Conservation (phyloP, 2,888 invertebrate species). For the Conistra vaccinii region DNA sequence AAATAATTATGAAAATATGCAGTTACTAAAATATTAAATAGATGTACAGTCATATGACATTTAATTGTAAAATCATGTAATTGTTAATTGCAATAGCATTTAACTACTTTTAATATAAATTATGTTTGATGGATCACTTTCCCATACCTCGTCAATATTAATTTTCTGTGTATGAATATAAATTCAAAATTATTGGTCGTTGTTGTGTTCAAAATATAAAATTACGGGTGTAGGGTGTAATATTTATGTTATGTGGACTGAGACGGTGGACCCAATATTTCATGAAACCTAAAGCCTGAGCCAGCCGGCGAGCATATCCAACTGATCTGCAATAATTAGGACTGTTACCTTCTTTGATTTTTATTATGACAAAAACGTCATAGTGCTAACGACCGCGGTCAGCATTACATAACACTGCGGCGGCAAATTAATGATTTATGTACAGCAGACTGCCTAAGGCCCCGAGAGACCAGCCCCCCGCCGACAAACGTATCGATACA, state of each 20-base stretch:
- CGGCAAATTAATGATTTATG: constrained; percentile 71
- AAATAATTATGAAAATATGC: not conserved
- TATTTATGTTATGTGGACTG: too few species aligned
- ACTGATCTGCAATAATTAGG: not conserved
- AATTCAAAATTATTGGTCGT: not conserved
- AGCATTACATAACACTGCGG: constrained; percentile 81
- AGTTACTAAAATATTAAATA: not conserved
- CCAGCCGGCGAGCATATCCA: not conserved
- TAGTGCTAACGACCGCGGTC: constrained; percentile 25
- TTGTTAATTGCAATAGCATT: not conserved
- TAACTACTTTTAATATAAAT: not conserved
- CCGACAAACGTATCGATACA: constrained; percentile 22
- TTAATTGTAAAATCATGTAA: not conserved
- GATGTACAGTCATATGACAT: not conserved
- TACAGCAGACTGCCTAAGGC: constrained; percentile 43
- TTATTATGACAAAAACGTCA: constrained; percentile 6
- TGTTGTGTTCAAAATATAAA: not conserved
- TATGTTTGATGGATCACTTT: constrained; percentile 3
- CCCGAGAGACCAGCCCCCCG: not conserved
- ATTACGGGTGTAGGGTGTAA: not conserved
- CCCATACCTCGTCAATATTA: not conserved
- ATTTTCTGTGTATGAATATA: not conserved
- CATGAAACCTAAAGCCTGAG: not conserved
- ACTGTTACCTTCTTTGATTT: not conserved
- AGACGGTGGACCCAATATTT: not conserved